These are phyloP conservation scores for Lasioglossum vierecki DNA, from an alignment of 2,888 invertebrate genomes.

Conservation along the genomic window DNA sequence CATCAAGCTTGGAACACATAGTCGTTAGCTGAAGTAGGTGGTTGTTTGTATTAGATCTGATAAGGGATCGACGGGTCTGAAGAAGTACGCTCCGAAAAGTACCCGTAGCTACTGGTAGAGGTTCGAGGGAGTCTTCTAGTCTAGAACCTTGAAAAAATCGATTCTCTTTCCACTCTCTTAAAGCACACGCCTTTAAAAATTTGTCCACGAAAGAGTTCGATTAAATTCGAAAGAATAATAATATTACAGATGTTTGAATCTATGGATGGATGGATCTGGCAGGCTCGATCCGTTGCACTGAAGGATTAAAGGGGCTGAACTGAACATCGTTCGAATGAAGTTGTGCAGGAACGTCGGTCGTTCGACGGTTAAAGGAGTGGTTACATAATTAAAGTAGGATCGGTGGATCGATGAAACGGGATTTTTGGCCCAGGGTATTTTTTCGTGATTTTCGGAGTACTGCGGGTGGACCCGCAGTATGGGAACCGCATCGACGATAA, in stretches of 20 bases:
- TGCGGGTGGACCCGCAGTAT: constrained; percentile 48
- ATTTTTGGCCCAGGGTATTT: constrained; percentile 33
- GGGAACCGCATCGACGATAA: constrained; percentile 65
- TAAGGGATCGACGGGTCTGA: background rate
- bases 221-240: background rate
- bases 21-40: background rate
- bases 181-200: background rate
- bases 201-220: background rate
- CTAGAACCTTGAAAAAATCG: constrained; percentile 2
- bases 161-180: background rate
- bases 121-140: background rate
- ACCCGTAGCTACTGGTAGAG: background rate
- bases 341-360: background rate
- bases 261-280: background rate
- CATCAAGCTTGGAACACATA: background rate
- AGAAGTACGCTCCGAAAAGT: background rate
- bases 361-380: background rate
- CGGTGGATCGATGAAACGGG: constrained; percentile 22
- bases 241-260: background rate
- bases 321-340: background rate
- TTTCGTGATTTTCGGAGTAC: constrained; percentile 16
- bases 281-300: background rate
- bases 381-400: background rate
- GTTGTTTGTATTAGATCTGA: constrained; percentile 18
- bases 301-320: background rate